Evolutionary conservation across 2,797 vertebrate genomes (phyloP).

Genomic region (Trachurus trachurus): DNA sequence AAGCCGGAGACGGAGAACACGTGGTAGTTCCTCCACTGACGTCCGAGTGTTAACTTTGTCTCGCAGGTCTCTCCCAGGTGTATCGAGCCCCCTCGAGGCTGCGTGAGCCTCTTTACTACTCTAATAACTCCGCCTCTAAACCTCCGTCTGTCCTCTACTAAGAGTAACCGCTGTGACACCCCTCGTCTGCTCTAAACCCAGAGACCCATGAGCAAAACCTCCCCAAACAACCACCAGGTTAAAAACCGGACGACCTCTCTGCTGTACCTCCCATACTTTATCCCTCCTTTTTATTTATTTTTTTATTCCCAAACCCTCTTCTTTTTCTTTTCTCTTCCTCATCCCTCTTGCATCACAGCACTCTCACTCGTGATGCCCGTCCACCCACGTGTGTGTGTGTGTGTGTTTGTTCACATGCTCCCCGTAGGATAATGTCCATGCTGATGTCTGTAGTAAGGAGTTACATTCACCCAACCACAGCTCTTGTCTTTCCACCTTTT

Average conservation of each 20-base stretch:
- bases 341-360: constrained; percentile 54
- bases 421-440: constrained; percentile 38
- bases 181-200: constrained; percentile 52
- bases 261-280: constrained; percentile 5
- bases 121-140: constrained; percentile 61
- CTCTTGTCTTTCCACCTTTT: constrained; percentile 46
- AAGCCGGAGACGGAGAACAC: neutral
- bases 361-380: constrained; percentile 54
- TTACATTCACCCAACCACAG: constrained; percentile 52
- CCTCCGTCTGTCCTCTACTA: constrained; percentile 51
- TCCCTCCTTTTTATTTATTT: constrained; percentile 21
- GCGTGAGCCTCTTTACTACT: constrained; percentile 45
- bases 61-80: constrained; percentile 67
- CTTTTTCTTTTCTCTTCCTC: constrained; percentile 26
- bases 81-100: constrained; percentile 45
- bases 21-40: constrained; percentile 34
- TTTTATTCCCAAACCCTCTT: constrained; percentile 17
- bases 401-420: constrained; percentile 65
- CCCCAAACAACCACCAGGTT: constrained; percentile 57
- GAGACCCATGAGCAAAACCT: constrained; percentile 53
- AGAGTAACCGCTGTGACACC: constrained; percentile 54
- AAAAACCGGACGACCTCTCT: constrained; percentile 25
- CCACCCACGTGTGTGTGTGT: constrained; percentile 38
- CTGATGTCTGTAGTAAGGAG: constrained; percentile 32
- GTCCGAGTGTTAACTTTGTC: constrained; percentile 50